Evolutionary conservation across 1,140 invertebrate species (phyloP).

Genomic region (Lasioglossum baleicum): DNA sequence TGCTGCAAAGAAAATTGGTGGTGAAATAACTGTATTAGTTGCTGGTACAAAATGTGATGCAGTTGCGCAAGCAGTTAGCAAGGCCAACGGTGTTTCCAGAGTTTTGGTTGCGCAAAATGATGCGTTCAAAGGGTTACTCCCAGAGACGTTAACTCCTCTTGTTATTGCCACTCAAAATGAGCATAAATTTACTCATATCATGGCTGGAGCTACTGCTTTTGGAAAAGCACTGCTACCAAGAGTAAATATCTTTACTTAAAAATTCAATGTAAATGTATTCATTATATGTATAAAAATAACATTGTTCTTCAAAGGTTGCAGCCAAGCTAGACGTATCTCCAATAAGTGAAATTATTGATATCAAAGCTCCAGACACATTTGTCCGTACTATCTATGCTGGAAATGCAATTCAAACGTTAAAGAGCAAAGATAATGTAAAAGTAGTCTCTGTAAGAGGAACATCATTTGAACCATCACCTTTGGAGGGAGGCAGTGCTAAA

Average conservation of each 20-base stretch:
- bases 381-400: slow-evolving; percentile 98
- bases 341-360: slow-evolving; percentile 95
- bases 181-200: slow-evolving; percentile 96
- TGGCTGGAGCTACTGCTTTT: slow-evolving; percentile 94
- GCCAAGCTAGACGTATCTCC: slow-evolving; percentile 98
- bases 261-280: not conserved
- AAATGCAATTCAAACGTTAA: slow-evolving; percentile 96
- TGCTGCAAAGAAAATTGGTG: slow-evolving; percentile 95
- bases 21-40: slow-evolving; percentile 94
- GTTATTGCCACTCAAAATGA: slow-evolving; percentile 94
- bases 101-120: slow-evolving; percentile 94
- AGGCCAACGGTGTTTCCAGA: slow-evolving; percentile 91
- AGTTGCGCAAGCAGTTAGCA: slow-evolving; percentile 91
- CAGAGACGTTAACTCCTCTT: slow-evolving; percentile 93
- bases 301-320: slow-evolving; percentile 82
- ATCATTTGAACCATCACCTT: slow-evolving; percentile 88
- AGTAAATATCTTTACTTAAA: slow-evolving; percentile 66
- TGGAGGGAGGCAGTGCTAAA: slow-evolving; percentile 87
- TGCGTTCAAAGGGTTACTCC: slow-evolving; percentile 92
- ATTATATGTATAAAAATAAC: not conserved
- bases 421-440: slow-evolving; percentile 93
- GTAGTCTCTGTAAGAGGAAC: slow-evolving; percentile 95
- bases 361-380: slow-evolving; percentile 96
- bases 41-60: slow-evolving; percentile 92
- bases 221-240: slow-evolving; percentile 95